Evolutionary conservation across 2,888 invertebrate genomes (phyloP), one percentile per base, ranked within the genome.

Genomic region (Odontothrips loti): DNA sequence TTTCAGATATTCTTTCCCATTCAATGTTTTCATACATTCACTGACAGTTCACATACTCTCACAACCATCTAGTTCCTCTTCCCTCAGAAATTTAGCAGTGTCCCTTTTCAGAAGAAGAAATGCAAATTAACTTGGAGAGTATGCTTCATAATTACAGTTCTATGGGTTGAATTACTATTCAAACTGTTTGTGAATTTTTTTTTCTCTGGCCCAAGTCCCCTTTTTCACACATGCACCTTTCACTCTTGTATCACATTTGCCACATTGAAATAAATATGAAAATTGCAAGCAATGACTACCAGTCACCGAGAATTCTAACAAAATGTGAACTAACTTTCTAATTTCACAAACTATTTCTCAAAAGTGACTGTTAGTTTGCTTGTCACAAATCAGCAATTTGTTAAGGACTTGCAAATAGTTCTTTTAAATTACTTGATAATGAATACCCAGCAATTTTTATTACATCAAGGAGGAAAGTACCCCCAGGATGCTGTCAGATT

Each of bases 221-320:
- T 58, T 58, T 58, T 20, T 20, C 58, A 20, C 58, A 58, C 58
- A 58, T 75, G 68, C 68, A 75, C 34, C 34, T 43, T 43, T 43
- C 34, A 43, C 34, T 27, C 68, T 75, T 75, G 4, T 23, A 27
- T 75, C 11, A 27, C 23, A 27, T 75, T 75, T 75, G 68, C 68
- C 68, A 75, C 68, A 75, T 75, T 75, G 68, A 75, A 27, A 75
- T 27, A 75, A 12, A 1, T 75, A 75, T 27, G n/a, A 68, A 75
- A 27, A 75, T 27, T 11, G 23, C 8, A 23, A 75, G 68, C n/a
- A 75, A 75, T 8, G 10, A 27, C 68, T 8, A 75, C 68, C 11
- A 75, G 58, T 58, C 58, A 75, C 68, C 10, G 27, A 75, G 23
- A 27, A 27, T 75, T 12, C 0, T 1, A 6, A 0, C 17, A 20